These are phyloP conservation scores for Gouania willdenowi DNA, from an alignment of 2,797 vertebrate genomes.

Conservation along the genomic window DNA sequence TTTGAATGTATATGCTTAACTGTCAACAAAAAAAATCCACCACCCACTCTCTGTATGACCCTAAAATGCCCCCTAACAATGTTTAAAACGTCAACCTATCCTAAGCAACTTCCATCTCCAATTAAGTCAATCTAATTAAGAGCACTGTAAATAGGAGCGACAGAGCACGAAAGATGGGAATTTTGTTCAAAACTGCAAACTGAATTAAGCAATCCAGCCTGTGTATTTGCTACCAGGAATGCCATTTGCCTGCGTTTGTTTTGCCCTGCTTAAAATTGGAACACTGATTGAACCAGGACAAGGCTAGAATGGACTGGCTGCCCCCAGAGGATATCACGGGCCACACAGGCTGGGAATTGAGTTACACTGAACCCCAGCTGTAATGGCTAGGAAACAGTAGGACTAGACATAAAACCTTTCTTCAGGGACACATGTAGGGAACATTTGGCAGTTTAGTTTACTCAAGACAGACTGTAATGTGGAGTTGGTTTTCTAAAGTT, in stretches of 20 bases:
- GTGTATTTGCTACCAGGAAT: constrained; percentile 40
- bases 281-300: constrained; percentile 63
- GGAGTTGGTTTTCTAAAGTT: constrained; percentile 33
- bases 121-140: constrained; percentile 64
- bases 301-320: constrained; percentile 61
- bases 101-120: constrained; percentile 43
- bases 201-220: constrained; percentile 43
- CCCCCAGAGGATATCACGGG: constrained; percentile 56
- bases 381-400: constrained; percentile 57
- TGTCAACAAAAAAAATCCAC: constrained; percentile 43
- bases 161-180: constrained; percentile 32
- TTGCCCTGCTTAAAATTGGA: constrained; percentile 55
- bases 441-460: constrained; percentile 49
- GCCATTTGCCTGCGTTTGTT: constrained; percentile 47
- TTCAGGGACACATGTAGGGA: constrained; percentile 40
- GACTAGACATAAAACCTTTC: constrained; percentile 45
- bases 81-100: constrained; percentile 50
- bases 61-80: constrained; percentile 47
- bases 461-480: constrained; percentile 22
- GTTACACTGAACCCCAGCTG: constrained; percentile 52
- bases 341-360: constrained; percentile 62
- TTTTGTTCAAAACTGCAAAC: constrained; percentile 47
- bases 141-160: constrained; percentile 34
- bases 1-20: constrained; percentile 51
- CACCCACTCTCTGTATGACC: constrained; percentile 42